phyloP scores from a whole-genome alignment of 2,888 invertebrate species.

The Alentia gelatinosa region DNA sequence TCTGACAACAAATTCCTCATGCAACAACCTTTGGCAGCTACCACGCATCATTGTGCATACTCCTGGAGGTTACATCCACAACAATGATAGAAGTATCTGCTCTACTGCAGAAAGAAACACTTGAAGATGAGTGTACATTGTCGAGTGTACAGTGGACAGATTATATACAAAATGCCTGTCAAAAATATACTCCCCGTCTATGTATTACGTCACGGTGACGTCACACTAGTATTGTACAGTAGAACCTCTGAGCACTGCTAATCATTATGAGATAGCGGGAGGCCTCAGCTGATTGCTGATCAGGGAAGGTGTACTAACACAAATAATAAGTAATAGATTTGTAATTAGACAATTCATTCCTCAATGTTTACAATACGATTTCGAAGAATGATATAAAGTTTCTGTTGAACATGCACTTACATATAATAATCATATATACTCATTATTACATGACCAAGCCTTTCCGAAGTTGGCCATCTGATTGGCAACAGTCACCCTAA shows the following conservation, averaged over 20 bases:
- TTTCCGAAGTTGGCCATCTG: too few relatives aligned
- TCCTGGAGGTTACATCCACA: not conserved
- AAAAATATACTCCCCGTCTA: slow-evolving; percentile 24
- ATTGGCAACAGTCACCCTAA: too few relatives aligned
- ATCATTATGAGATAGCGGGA: not conserved
- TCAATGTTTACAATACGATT: too few relatives aligned
- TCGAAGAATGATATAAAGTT: too few relatives aligned
- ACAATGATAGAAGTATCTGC: not conserved
- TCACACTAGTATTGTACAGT: not conserved
- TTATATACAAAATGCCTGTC: slow-evolving; percentile 6
- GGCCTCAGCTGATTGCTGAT: not conserved
- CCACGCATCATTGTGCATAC: not conserved
- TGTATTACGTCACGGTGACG: not conserved
- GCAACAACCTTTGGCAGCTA: not conserved
- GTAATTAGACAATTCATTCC: too few relatives aligned
- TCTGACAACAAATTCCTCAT: too few relatives aligned
- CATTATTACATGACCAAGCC: too few relatives aligned
- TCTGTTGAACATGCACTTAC: too few relatives aligned
- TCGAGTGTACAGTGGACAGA: not conserved
- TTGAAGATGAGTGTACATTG: not conserved
- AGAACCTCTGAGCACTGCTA: not conserved
- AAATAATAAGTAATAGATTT: too few relatives aligned
- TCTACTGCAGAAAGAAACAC: not conserved
- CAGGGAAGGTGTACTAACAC: too few relatives aligned
- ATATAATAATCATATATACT: too few relatives aligned